A percentile compares a stretch with the other conserved stretches of the same genome.
These are phyloP conservation scores for Drosophila borealis DNA, from an alignment of 2,888 invertebrate species.

Conservation along the genomic window DNA sequence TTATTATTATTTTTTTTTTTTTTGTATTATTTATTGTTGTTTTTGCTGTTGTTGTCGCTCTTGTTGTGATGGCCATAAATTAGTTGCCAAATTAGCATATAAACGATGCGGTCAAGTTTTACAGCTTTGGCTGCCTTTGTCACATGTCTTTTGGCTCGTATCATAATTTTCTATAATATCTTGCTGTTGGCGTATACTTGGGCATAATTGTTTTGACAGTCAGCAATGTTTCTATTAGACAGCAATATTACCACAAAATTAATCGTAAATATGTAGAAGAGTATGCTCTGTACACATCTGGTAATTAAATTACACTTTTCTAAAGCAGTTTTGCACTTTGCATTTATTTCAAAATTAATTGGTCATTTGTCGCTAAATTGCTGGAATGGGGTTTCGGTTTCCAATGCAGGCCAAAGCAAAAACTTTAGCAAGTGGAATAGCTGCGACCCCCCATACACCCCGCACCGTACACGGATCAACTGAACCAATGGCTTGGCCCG, in stretches of 20 bases:
- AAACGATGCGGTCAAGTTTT: slow-evolving; percentile 73
- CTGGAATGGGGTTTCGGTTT: slow-evolving; percentile 81
- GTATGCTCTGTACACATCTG: not conserved
- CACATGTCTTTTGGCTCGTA: slow-evolving; percentile 39
- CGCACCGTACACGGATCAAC: slow-evolving; percentile 22
- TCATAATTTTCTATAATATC: slow-evolving; percentile 44
- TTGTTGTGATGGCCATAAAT: slow-evolving; percentile 76
- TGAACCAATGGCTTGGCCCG: slow-evolving; percentile 46
- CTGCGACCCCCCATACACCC: slow-evolving; percentile 7
- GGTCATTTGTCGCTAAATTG: slow-evolving; percentile 84
- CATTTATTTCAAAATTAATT: slow-evolving; percentile 84
- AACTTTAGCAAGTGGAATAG: slow-evolving; percentile 70
- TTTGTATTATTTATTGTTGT: slow-evolving; percentile 31
- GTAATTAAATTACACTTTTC: slow-evolving; percentile 19
- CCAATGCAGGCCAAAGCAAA: slow-evolving; percentile 57
- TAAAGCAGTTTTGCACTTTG: slow-evolving; percentile 47
- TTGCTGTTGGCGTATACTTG: slow-evolving; percentile 14
- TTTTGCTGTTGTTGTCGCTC: slow-evolving; percentile 71
- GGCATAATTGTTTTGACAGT: slow-evolving; percentile 35
- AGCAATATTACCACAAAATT: slow-evolving; percentile 15
- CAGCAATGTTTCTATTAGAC: slow-evolving; percentile 23
- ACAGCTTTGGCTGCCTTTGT: slow-evolving; percentile 61
- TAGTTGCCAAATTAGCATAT: slow-evolving; percentile 72
- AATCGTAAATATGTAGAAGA: slow-evolving; percentile 2
- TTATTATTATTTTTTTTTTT: slow-evolving; percentile 26